Evolutionary conservation across 2,113 vertebrate species (phyloP).

Genomic region (Mohoua ochrocephala): DNA sequence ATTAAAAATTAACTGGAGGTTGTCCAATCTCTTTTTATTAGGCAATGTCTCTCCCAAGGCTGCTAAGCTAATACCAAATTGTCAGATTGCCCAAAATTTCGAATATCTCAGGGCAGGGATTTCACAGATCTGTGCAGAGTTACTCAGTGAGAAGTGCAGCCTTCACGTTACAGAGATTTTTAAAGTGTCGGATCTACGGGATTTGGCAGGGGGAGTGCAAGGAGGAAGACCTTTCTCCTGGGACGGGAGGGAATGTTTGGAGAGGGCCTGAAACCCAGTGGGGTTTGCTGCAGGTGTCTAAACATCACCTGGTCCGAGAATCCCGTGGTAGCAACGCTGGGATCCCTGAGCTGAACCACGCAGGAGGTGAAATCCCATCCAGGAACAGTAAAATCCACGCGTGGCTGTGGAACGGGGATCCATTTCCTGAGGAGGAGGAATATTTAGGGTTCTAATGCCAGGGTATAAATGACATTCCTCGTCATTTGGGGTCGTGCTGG

Average conservation of each 20-base stretch:
- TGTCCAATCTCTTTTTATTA: slow-evolving; percentile 55
- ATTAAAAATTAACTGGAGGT: slow-evolving; percentile 65
- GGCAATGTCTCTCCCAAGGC: slow-evolving; percentile 38
- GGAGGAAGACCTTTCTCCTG: not conserved
- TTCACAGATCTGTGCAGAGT: not conserved
- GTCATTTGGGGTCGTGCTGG: not conserved
- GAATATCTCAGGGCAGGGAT: not conserved
- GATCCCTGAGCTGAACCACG: not conserved
- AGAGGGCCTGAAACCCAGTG: not conserved
- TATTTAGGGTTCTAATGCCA: not conserved
- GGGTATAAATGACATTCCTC: not conserved
- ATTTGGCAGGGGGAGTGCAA: not conserved
- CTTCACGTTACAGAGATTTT: not conserved
- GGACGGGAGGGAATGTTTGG: not conserved
- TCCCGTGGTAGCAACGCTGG: not conserved
- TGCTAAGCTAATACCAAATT: slow-evolving; percentile 49
- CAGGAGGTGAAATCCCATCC: not conserved
- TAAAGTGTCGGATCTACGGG: not conserved
- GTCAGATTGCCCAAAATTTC: slow-evolving; percentile 37
- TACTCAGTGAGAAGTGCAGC: not conserved
- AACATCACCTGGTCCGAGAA: not conserved
- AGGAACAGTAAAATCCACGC: not conserved
- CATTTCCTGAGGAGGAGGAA: not conserved
- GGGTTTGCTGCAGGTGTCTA: not conserved
- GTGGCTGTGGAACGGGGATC: not conserved